Conservation (phyloP, 2,113 vertebrate genomes). For the Melospiza georgiana region DNA sequence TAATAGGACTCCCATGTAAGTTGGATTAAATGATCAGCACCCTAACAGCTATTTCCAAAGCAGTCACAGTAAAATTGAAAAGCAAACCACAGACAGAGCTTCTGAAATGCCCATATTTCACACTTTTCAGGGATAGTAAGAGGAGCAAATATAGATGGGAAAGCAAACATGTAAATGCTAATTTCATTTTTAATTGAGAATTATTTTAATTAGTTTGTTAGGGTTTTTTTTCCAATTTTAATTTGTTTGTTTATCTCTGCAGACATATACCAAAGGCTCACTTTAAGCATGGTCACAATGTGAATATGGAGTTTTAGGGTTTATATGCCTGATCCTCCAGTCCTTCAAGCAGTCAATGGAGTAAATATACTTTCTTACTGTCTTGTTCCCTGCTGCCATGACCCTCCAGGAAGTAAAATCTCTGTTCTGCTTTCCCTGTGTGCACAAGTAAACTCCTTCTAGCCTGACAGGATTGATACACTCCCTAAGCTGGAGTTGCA, state of each 20-base stretch:
- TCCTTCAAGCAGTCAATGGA: neutral
- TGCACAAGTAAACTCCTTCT: neutral
- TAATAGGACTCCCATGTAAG: neutral
- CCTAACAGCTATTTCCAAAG: neutral
- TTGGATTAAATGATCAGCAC: neutral
- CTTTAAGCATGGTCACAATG: neutral
- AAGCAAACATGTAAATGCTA: neutral
- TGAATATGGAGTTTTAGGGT: neutral
- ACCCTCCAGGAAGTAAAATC: neutral
- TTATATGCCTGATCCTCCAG: neutral
- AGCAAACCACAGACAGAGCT: neutral
- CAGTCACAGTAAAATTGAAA: neutral
- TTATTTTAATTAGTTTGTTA: neutral
- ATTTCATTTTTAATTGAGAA: neutral
- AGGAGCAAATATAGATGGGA: neutral
- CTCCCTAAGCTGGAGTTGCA: neutral
- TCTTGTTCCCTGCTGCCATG: neutral
- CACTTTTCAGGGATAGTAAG: neutral
- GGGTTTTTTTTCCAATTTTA: fast-evolving
- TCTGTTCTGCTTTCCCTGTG: neutral
- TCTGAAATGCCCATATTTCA: neutral
- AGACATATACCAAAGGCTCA: neutral
- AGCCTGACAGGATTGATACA: neutral
- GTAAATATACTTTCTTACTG: neutral
- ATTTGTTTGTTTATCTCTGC: neutral